Evolutionary conservation across 2,113 vertebrate species (phyloP), one percentile per base, ranked within the genome.

Genomic region (Channa argus): DNA sequence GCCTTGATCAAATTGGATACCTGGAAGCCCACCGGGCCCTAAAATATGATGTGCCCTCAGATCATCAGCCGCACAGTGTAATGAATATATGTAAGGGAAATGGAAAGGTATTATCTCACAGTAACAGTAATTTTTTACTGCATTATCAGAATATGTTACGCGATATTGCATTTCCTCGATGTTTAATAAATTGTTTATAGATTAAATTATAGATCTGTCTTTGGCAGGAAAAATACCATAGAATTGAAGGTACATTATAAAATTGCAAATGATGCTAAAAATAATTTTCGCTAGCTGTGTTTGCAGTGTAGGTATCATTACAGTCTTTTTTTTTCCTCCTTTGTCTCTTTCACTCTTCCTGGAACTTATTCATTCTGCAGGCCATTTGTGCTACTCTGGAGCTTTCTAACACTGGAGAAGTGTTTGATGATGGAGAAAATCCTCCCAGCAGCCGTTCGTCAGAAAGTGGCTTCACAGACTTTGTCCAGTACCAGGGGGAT

Each of bases 381-480:
- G 61, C 93, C 61, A 86, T 92, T 0, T 86, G 93, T 7, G 60
- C 91, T 49, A 78, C 93, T 34, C 80, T 93, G 64, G 96, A 97
- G 88, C 89, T 92, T 60, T 86, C 94, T 54, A 78, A 58, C 45
- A 80, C 36, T n/a, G 91, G 62, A 2, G 96, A 98, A 5, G 95
- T 96, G 2, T 97, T 97, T 86, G 95, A 98, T 81, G 97, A 97
- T 43, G 90, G 93, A 39, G 96, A 97, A 86, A 96, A 94, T 60
- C 94, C 94, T 61, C 89, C 91, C 24, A 94, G 94, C 78, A 93
- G 94, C 60, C 94, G 90, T 9, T 96, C 96, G 0, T 95, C 96
- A 10, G 97, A 98, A 86, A 97, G 95, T 75, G 96, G 96, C n/a
- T 99, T 99, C 86, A 97, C 97, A 1, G 97, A 99, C 36, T 99